phyloP scores from a whole-genome alignment of 2,797 vertebrate species.

The Aplochiton taeniatus region DNA sequence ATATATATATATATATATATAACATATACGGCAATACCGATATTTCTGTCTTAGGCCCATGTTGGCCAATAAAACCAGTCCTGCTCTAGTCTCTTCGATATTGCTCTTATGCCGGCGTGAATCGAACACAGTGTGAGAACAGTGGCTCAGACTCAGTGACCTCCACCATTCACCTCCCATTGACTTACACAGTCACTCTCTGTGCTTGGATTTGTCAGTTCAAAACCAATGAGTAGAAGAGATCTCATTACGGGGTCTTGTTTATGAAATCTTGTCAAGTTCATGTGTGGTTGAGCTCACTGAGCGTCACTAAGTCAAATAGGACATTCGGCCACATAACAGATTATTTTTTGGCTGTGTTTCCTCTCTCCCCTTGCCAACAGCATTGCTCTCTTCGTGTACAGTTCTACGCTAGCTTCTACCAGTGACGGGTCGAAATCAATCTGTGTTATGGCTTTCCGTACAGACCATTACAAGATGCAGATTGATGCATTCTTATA shows the following conservation, averaged over 20 bases:
- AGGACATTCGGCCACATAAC: constrained; percentile 22
- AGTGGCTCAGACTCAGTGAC: constrained; percentile 26
- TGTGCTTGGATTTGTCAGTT: constrained; percentile 41
- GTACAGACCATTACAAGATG: constrained; percentile 28
- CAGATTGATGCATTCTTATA: constrained; percentile 41
- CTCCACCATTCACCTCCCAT: constrained; percentile 31
- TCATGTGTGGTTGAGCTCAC: constrained; percentile 48
- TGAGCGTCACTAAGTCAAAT: constrained; percentile 39
- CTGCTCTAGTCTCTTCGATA: constrained; percentile 29
- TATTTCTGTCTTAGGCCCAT: too few species aligned
- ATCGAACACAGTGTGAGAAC: too few species aligned
- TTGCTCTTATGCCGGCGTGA: constrained; percentile 35
- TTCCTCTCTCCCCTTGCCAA: not conserved
- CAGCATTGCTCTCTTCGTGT: constrained; percentile 12
- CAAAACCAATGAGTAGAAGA: constrained; percentile 40
- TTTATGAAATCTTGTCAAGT: constrained; percentile 54
- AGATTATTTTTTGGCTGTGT: constrained; percentile 26
- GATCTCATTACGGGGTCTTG: constrained; percentile 52
- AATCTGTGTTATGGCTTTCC: constrained; percentile 36
- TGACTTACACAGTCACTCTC: constrained; percentile 32
- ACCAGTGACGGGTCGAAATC: constrained; percentile 35
- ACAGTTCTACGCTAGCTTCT: constrained; percentile 32
- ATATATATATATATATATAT: too few species aligned
- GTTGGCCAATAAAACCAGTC: too few species aligned
- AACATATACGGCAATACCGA: too few species aligned